These are phyloP conservation scores for Holcopasites calliopsidis DNA, from an alignment of 1,140 invertebrate genomes.

Conservation along the genomic window DNA sequence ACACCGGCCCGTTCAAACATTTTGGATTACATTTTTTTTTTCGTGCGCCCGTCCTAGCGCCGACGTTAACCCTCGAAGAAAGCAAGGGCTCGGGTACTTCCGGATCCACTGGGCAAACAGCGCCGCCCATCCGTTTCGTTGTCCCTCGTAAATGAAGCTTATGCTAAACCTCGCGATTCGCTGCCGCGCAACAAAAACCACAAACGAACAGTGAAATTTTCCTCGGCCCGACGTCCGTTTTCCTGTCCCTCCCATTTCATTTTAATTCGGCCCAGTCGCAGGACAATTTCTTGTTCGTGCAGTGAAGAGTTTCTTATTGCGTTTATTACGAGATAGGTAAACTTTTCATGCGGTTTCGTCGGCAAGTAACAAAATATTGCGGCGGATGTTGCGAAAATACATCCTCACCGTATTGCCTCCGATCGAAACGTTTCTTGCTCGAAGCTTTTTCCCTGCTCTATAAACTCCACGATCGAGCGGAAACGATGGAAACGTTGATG, in stretches of 20 bases:
- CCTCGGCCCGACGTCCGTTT: not conserved
- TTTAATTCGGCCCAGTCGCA: not conserved
- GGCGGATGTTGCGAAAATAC: too few relatives aligned
- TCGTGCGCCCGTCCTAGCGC: not conserved
- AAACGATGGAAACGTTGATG: not conserved
- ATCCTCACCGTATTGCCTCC: not conserved
- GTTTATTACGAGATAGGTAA: too few relatives aligned
- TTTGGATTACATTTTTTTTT: too few relatives aligned
- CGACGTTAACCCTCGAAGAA: not conserved
- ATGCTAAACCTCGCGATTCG: conserved; percentile 25
- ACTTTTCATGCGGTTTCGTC: too few relatives aligned
- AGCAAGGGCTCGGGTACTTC: conserved; percentile 25
- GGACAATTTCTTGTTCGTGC: too few relatives aligned
- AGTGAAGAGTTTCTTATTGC: too few relatives aligned
- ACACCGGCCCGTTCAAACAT: not conserved
- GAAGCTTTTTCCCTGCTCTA: not conserved
- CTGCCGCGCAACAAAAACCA: conserved; percentile 3
- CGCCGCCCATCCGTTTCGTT: not conserved
- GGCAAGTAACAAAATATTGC: too few relatives aligned
- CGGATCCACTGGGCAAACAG: conserved; percentile 24
- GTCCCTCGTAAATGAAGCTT: conserved; percentile 36
- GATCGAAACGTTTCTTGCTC: not conserved
- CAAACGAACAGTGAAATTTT: not conserved
- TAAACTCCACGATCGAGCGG: not conserved
- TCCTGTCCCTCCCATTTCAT: not conserved